A percentile compares a stretch with the other conserved stretches of the same genome.
Evolutionary conservation across 2,797 vertebrate species (phyloP).

Genomic region (Echiichthys vipera): DNA sequence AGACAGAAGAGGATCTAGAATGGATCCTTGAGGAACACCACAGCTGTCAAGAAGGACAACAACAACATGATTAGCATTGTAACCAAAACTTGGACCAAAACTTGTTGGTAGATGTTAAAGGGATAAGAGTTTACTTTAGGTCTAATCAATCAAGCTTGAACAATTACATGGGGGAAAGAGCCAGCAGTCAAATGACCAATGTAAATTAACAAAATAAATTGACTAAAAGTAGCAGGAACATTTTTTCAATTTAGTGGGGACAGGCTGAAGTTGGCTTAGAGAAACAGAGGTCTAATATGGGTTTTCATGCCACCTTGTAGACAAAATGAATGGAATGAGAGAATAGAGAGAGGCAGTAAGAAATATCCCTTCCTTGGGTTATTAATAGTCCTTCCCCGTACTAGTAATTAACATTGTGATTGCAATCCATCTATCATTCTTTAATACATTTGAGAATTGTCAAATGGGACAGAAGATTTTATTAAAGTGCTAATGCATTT

Average conservation of each 20-base stretch:
- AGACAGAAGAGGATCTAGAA: background rate
- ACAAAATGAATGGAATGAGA: background rate
- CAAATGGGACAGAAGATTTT: conserved; percentile 10
- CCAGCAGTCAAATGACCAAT: background rate
- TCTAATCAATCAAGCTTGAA: background rate
- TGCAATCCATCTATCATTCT: conserved; percentile 29
- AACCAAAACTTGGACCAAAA: background rate
- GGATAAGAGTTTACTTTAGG: background rate
- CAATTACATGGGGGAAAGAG: no score
- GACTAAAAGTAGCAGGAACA: background rate
- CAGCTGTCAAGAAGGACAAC: no score
- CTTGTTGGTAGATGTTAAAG: background rate
- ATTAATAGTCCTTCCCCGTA: conserved; percentile 20
- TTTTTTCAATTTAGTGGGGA: background rate
- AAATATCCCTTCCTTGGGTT: background rate
- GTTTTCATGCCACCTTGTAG: background rate
- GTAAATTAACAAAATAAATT: background rate
- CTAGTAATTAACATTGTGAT: conserved; percentile 15
- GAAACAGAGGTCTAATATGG: background rate
- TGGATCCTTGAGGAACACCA: background rate
- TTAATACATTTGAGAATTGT: conserved; percentile 4
- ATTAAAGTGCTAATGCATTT: conserved; percentile 16
- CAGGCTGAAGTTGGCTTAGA: background rate
- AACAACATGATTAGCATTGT: background rate
- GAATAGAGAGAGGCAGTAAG: background rate